Evolutionary conservation across 2,113 vertebrate genomes (phyloP), one percentile per base, ranked within the genome.

Genomic region (Oophaga pumilio): DNA sequence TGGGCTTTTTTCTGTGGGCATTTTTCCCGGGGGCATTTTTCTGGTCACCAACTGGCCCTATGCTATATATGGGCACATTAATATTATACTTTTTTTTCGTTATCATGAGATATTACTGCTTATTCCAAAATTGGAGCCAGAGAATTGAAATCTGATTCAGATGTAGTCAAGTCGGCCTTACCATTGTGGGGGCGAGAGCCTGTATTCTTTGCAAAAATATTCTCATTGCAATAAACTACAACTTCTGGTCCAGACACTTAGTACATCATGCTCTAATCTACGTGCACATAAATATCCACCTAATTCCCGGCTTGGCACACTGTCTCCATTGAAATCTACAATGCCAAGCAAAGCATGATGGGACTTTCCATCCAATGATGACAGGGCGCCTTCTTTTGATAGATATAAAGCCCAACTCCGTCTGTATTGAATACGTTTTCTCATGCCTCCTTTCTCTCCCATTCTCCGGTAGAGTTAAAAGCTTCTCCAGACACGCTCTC

Each of bases 401-500:
- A 78, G 43, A 22, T 81, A 81, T 62, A 81, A 81, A 81, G 9
- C 59, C 57, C 20, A 81, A 68, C n/a, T 53, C 33, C 7, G 62
- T 22, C 4, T 83, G 20, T 68, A 62, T 84, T 84, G n/a, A 69
- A 71, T 50, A 24, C 33, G 33, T 52, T 66, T 60, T 53, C n/a
- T 49, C 15, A 24, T 28, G 33, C 18, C 60, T n/a, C 22, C 59
- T 74, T 20, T 59, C 10, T 43, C 28, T 74, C 22, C 69, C 12
- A 62, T n/a, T 53, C 60, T 86, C 60, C 66, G 49, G 59, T 62
- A 33, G 12, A 66, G 43, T 64, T 74, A 24, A 86, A 86, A 79
- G 20, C 74, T 68, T 60, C 53, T 78, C 85, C 76, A 86, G 74
- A 86, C 76, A 79, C 73, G 76, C 60, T 86, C 56, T 76, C 77